Conservation (phyloP, 35 echinoderm and acorn worm species). For the Eucidaris tribuloides region DNA sequence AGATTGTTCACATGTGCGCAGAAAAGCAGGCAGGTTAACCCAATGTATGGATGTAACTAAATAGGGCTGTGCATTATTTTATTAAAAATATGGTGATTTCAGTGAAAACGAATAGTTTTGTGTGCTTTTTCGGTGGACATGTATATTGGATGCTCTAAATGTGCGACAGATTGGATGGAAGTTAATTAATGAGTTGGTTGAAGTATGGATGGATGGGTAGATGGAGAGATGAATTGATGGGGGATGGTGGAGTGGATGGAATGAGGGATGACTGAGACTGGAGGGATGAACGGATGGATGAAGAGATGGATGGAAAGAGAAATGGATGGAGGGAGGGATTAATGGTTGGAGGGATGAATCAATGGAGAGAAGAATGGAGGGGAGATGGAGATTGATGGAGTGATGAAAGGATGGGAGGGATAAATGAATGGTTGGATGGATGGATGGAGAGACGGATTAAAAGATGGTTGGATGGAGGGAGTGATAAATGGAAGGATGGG, state of each 20-base stretch:
- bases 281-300: not conserved
- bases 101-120: not conserved
- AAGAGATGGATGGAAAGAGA: not conserved
- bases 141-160: not conserved
- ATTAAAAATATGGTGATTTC: conserved; percentile 35
- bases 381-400: not conserved
- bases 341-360: not conserved
- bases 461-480: not conserved
- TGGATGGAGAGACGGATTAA: not conserved
- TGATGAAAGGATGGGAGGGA: not conserved
- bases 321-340: not conserved
- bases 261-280: not conserved
- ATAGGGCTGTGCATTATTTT: conserved; percentile 37
- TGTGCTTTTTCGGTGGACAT: not conserved
- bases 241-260: not conserved
- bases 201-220: not conserved
- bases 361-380: not conserved
- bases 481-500: not conserved
- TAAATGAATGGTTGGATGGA: not conserved
- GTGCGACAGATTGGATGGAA: not conserved
- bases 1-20: no score
- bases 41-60: not conserved
- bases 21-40: conserved; percentile 14
- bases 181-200: not conserved
- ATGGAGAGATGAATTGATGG: not conserved